Base-by-base conservation (phyloP, 2,888 invertebrate species). In the Ichneumoninae sp. region DNA sequence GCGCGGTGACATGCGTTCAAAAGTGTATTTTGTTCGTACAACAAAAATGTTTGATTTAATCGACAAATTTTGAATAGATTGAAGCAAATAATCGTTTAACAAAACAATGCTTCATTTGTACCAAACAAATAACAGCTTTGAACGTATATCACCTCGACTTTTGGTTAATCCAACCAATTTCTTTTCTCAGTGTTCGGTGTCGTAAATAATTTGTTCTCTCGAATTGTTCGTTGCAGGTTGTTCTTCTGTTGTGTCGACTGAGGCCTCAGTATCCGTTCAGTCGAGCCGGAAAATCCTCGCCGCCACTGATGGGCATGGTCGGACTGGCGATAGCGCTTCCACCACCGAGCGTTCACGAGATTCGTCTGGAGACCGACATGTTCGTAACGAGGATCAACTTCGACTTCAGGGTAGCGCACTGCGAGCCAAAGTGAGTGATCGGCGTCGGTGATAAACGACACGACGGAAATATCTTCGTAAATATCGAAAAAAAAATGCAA, bases 271-370 rank as follows among this genome's bases (percentile, higher is more conserved):
- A 98, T 94, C 97, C 97, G 83, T 98, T 98, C 94, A 97, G 98
- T 13, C 97, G 98, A 94, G 96, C 97, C 88, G 96, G 98, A 91
- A 98, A 98, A 94, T 96, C 97, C 0, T 96, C 97, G 74, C 97
- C 98, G 16, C 97, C 97, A 7, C 95, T 98, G 44, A 94, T 99
- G 89, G 99, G 99, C 33, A 97, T 99, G 97, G 98, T 99, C 81
- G 99, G 98, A 4, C 93, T 99, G 90, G 99, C 99, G 88, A 98
- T 99, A 89, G 99, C 99, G 10, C 95, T 99, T 88, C 99, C 99
- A 66, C 99, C 99, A 13, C 99, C 99, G 13, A 98, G 98, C 87
- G 98, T 99, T 87, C 98, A 99, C 93, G 99, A 99, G 95, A 98
- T 99, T 90, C 96, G 98, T 89, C 95, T 99, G 90, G 99, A 99